Conservation (phyloP, 2,888 invertebrate genomes). For the Tanypteryx hageni region DNA sequence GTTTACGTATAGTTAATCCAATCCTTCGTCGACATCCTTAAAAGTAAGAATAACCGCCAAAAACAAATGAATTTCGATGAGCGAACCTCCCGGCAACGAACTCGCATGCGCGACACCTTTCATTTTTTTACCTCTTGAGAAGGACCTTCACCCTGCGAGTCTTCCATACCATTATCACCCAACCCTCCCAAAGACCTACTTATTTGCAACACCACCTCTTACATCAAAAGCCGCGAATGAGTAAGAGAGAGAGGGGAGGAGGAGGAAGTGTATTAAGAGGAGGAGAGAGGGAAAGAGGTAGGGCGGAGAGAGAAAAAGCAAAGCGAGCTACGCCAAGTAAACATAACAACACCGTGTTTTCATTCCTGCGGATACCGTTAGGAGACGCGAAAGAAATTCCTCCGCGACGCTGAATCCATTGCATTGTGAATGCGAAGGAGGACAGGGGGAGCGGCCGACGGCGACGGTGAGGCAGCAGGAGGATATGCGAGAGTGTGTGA, state of each 20-base stretch:
- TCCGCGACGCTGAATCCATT: conserved; percentile 36
- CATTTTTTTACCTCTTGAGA: neutral
- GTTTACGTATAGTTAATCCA: too few relatives aligned
- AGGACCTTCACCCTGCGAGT: neutral
- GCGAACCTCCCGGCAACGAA: neutral
- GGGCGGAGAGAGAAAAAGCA: neutral
- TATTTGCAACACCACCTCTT: neutral
- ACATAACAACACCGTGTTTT: conserved; percentile 58
- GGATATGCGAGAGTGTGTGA: too few relatives aligned
- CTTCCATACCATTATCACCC: neutral
- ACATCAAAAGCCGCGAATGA: neutral
- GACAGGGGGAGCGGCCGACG: neutral
- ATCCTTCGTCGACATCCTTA: too few relatives aligned
- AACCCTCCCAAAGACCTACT: neutral
- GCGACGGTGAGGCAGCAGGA: neutral
- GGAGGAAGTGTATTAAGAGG: neutral
- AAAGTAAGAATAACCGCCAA: too few relatives aligned
- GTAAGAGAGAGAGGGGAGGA: neutral
- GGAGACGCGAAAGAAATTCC: conserved; percentile 30
- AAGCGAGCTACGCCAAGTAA: conserved; percentile 29
- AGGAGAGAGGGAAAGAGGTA: neutral
- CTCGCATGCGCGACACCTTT: neutral
- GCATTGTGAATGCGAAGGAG: conserved; percentile 37
- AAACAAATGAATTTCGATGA: neutral
- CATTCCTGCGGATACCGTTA: conserved; percentile 55